Conservation (phyloP, 2,113 vertebrate genomes). For the Speoplatyrhinus poulsoni region DNA sequence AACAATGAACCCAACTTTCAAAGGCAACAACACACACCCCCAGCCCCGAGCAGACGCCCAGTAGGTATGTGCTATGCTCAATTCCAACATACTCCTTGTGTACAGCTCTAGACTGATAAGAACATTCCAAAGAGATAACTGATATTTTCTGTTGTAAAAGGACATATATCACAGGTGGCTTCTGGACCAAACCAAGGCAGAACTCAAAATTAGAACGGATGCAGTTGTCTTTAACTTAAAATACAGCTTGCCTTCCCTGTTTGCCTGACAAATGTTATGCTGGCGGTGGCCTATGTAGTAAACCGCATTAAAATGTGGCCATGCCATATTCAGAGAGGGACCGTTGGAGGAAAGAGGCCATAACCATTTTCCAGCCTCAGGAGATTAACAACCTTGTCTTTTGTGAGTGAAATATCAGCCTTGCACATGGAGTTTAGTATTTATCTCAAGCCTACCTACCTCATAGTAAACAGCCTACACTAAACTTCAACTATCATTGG, state of each 20-base stretch:
- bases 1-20: slow-evolving; percentile 87
- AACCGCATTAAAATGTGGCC: slow-evolving; percentile 15
- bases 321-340: slow-evolving; percentile 24
- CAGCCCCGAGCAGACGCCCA: slow-evolving; percentile 84
- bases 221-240: slow-evolving; percentile 8
- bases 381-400: slow-evolving; percentile 32
- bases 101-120: not conserved
- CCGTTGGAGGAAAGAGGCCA: not conserved
- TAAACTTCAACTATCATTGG: slow-evolving; percentile 34
- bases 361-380: slow-evolving; percentile 32
- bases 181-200: slow-evolving; percentile 4
- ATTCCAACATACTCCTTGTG: no score
- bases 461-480: slow-evolving; percentile 12
- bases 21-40: slow-evolving; percentile 79
- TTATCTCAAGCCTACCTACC: slow-evolving; percentile 20
- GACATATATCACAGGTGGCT: not conserved
- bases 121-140: not conserved
- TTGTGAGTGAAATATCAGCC: slow-evolving; percentile 15
- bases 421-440: slow-evolving; percentile 15
- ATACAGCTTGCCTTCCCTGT: not conserved
- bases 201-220: slow-evolving; percentile 7
- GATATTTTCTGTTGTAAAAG: slow-evolving; percentile 15
- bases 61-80: slow-evolving; percentile 76
- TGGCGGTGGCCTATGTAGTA: not conserved
- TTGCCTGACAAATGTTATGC: slow-evolving; percentile 6